phyloP scores from a whole-genome alignment of 2,888 invertebrate species.

The Hemistola chrysoprasaria region DNA sequence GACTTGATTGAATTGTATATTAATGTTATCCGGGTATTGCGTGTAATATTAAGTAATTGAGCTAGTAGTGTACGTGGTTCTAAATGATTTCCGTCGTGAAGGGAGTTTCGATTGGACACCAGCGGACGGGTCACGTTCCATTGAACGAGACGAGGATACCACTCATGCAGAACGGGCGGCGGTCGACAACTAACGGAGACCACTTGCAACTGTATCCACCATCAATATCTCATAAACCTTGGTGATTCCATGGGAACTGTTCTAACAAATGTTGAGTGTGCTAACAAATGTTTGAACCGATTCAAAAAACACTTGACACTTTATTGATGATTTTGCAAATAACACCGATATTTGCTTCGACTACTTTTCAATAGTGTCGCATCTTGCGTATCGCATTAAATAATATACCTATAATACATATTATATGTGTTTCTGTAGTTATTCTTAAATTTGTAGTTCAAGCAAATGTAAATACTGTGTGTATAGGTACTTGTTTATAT shows the following conservation, averaged over 20 bases:
- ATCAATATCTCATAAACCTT: slow-evolving; percentile 25
- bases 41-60: slow-evolving; percentile 27
- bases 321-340: no score
- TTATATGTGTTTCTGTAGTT: slow-evolving; percentile 3
- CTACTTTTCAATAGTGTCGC: slow-evolving; percentile 7
- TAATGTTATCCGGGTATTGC: slow-evolving; percentile 25
- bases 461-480: no score
- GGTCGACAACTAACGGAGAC: slow-evolving; percentile 25
- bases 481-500: no score
- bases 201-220: slow-evolving; percentile 27
- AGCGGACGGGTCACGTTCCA: slow-evolving; percentile 64
- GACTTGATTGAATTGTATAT: slow-evolving; percentile 10
- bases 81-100: slow-evolving; percentile 53
- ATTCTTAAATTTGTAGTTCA: no score
- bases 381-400: slow-evolving; percentile 4
- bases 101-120: slow-evolving; percentile 55
- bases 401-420: no score
- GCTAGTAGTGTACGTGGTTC: slow-evolving; percentile 38
- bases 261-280: no score
- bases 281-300: no score
- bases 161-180: slow-evolving; percentile 61
- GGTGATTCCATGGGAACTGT: no score
- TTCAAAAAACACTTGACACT: no score
- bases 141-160: slow-evolving; percentile 63
- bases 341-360: slow-evolving; percentile 6